Base-by-base conservation (phyloP, 2,797 vertebrate species). In the Alosa sapidissima region DNA sequence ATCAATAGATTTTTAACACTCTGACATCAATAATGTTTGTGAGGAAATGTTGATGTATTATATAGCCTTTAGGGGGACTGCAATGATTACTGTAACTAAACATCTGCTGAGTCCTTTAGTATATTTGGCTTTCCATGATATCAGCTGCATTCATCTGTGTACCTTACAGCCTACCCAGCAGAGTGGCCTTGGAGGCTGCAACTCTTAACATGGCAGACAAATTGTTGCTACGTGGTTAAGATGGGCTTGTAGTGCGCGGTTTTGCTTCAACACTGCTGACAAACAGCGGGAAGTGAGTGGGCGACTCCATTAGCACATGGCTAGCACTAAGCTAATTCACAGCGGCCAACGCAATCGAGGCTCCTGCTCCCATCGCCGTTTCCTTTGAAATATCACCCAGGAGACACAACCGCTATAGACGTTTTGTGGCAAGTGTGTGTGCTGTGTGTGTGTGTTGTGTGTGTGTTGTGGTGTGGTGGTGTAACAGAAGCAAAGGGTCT, bases 321-420 rank as follows among this genome's bases (percentile, higher is more conserved):
- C 89, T 90, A 86, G 86, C 84, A 84, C 60, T 55, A 84, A 82
- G 84, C 87, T 87, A 89, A 87, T 86, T 83, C 87, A 88, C 84
- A 82, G 84, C 83, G 86, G 85, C 41, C 41, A 4, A 41, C 24
- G 85, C 85, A 84, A 85, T 84, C 65, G 24, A 86, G 84, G 83
- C 85, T 83, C 83, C 28, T 60, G 65, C 84, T 85, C 86, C 60
- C 48, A 81, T 85, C 84, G 84, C 86, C 84, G 68, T 86, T 84
- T 85, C 85, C 84, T 82, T 83, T 90, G 81, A 88, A 91, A 88
- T 88, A 88, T 87, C 85, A 87, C 86, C 72, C 21, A 84, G 65
- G 54, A 49, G 78, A 84, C 87, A 72, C 85, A 90, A 88, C 87
- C 72, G 86, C 86, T 86, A 89, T 91, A 83, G 89, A 89, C 89